Conservation (phyloP, 2,113 vertebrate genomes). For the Podilymbus podiceps region DNA sequence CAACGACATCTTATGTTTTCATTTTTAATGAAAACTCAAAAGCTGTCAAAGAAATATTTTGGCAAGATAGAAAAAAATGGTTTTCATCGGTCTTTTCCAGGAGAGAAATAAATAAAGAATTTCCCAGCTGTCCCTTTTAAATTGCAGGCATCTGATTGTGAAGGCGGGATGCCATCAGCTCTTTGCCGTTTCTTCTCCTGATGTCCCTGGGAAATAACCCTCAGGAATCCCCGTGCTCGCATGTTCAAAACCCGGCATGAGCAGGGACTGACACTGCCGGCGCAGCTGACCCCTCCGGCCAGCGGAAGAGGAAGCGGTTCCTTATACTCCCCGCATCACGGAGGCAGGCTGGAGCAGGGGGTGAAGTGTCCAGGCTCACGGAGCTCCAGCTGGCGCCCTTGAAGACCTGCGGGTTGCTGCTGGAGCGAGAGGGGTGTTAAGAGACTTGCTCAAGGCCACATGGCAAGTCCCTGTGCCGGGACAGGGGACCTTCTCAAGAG, state of each 20-base stretch:
- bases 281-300: accelerated
- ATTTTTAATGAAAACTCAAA: conserved; percentile 26
- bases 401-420: background rate
- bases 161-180: background rate
- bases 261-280: background rate
- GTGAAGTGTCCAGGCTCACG: background rate
- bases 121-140: background rate
- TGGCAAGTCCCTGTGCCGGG: background rate
- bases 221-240: background rate
- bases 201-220: background rate
- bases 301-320: background rate
- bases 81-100: background rate
- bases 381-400: background rate
- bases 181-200: background rate
- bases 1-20: background rate
- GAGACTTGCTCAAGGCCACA: background rate
- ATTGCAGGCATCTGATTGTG: background rate
- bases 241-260: background rate
- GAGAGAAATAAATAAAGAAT: background rate
- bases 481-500: background rate
- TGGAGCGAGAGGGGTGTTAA: background rate
- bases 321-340: background rate
- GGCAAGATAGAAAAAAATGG: background rate
- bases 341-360: background rate
- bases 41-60: conserved; percentile 2